Evolutionary conservation across 2,113 vertebrate genomes (phyloP), one percentile per base, ranked within the genome.

Genomic region (Leptocoma aspasia): DNA sequence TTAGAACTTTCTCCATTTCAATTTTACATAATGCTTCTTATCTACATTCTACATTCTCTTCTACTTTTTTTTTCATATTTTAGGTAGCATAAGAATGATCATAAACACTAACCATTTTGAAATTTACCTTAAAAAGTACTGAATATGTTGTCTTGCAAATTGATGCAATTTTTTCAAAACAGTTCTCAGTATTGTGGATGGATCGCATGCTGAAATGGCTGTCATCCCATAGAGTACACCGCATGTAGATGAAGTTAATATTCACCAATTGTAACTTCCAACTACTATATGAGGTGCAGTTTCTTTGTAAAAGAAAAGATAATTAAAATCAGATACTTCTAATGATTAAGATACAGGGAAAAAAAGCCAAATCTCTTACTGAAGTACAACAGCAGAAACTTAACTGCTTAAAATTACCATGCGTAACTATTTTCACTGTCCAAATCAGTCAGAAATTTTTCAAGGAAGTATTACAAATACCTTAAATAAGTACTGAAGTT

Each of bases 291-390:
- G 28, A 59, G 12, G n/a, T 54, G 1, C 3, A 26, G 15, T 31
- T 84, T 64, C 5, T 59, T 75, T 37, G 8, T 15, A 59, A 33
- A 94, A 37, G 6, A 66, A 39, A 83, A 17, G 0, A 35, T 76
- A 35, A 50, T 61, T 68, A 45, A 76, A 63, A 63, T 33, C 6
- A 23, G 22, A 61, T 24, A n/a, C 5, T 39, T 76, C 10, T 24
- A 80, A 63, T 11, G 4, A 42, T 27, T 77, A 72, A 68, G 44
- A 63, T 53, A 11, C 0, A 2, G 4, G 6, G 3, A 2, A 2
- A 42, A 57, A 42, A 61, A 35, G 1, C 6, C 2, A 27, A 28
- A 65, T 41, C 23, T 47, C 2, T 71, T 76, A 15, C 53, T 84
- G 31, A 20, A 49, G 10, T 47, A 31, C 6, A 5, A 30, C 2